phyloP scores from a whole-genome alignment of 2,888 invertebrate species.

The Oscheius onirici region DNA sequence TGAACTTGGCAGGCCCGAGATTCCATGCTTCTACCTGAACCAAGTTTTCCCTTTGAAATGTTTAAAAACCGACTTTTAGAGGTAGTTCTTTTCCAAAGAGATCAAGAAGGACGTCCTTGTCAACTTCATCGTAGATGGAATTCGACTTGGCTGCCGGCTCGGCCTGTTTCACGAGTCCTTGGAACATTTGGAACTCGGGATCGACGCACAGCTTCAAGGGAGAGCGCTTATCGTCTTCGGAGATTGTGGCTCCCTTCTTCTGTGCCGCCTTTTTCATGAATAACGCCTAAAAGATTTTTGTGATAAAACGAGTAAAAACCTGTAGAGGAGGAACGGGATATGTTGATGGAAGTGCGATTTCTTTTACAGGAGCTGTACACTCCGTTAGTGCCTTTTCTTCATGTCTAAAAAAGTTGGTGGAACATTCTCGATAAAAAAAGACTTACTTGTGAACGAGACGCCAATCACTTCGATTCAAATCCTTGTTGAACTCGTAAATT shows the following conservation, averaged over 20 bases:
- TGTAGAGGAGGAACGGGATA: constrained; percentile 69
- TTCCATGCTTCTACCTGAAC: constrained; percentile 66
- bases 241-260: constrained; percentile 20
- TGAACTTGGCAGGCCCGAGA: constrained; percentile 58
- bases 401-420: constrained; percentile 42
- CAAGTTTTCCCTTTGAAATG: not conserved
- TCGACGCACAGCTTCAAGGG: constrained; percentile 62
- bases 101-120: constrained; percentile 57
- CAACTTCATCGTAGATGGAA: constrained; percentile 64
- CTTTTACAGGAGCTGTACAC: constrained; percentile 46
- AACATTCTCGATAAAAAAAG: not conserved
- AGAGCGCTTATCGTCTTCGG: constrained; percentile 45
- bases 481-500: constrained; percentile 64
- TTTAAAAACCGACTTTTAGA: constrained; percentile 46
- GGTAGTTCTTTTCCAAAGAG: constrained; percentile 67
- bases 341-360: constrained; percentile 56
- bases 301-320: constrained; percentile 35
- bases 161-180: constrained; percentile 60
- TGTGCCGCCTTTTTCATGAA: constrained; percentile 15
- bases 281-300: not conserved
- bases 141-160: constrained; percentile 33
- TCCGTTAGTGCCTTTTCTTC: constrained; percentile 56
- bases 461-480: constrained; percentile 70
- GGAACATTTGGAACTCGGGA: constrained; percentile 63
- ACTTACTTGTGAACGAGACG: constrained; percentile 61